Conservation (phyloP, 2,888 invertebrate genomes). For the Agrotis segetum region DNA sequence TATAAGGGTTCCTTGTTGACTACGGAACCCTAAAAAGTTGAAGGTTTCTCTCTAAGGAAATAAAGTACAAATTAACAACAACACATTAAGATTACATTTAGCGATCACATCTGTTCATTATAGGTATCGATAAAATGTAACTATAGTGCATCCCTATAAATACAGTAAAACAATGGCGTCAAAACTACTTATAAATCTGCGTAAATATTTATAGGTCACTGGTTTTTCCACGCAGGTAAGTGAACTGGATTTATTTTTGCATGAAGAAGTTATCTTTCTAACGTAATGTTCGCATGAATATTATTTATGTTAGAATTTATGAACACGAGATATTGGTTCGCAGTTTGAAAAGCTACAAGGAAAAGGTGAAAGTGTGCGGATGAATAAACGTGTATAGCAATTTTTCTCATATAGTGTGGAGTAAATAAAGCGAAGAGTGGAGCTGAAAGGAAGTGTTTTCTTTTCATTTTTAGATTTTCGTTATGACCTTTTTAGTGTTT, state of each 20-base stretch:
- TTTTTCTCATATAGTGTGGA: neutral
- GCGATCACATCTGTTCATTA: neutral
- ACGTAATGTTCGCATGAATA: constrained; percentile 47
- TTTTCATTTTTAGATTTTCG: neutral
- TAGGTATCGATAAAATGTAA: neutral
- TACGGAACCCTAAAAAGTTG: too few relatives aligned
- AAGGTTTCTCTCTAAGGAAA: too few relatives aligned
- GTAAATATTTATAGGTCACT: constrained; percentile 58
- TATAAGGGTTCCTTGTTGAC: too few relatives aligned
- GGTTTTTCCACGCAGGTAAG: constrained; percentile 51
- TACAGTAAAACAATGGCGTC: constrained; percentile 47
- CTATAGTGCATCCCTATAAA: neutral
- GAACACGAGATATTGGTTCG: constrained; percentile 29
- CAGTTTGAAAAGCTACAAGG: constrained; percentile 29
- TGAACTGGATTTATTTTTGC: constrained; percentile 58
- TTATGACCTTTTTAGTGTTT: neutral
- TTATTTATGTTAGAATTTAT: constrained; percentile 40
- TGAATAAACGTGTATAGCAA: constrained; percentile 22
- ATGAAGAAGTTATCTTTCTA: constrained; percentile 49
- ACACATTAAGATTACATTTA: neutral
- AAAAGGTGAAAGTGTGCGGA: constrained; percentile 6
- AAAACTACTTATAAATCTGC: constrained; percentile 55
- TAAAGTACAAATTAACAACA: neutral
- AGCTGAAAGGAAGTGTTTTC: neutral
- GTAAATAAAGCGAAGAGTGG: neutral